Evolutionary conservation across 2,113 vertebrate species (phyloP), one percentile per base, ranked within the genome.

Genomic region (Muscicapa adusta): DNA sequence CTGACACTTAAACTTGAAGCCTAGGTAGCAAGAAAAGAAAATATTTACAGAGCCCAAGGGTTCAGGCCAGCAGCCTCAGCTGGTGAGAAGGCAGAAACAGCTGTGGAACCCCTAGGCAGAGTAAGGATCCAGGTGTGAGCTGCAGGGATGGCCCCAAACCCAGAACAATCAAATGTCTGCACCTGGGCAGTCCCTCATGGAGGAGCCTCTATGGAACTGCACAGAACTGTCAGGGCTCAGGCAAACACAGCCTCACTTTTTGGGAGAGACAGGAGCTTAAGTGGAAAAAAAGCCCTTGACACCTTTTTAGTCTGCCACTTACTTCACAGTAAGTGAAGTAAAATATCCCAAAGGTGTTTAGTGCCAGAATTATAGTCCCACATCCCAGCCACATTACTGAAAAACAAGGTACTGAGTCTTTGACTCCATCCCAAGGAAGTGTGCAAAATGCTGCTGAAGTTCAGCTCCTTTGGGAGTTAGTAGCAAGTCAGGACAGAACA

Each of bases 111-210:
- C 40, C 5, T 8, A 65, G 28, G 8, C 50, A 2, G 60, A 50
- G 2, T 0, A 38, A 19, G 0, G 33, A 29, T 1, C 29, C 62
- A 36, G 51, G 75, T 3, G 5, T 10, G 38, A 12, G 48, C 71
- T 72, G 60, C 76, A 83, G 38, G 47, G n/a, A 25, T 14, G 36
- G 53, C 29, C 56, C 60, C 48, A 58, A 23, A 8, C 3, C 56
- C 16, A 0, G 0, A 0, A 22, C 18, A 50, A 71, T 8, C 31
- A 24, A 18, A 5, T 0, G 4, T 4, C 29, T 40, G 33, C 72
- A 67, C 14, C 74, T 22, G 48, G 60, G 31, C 13, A 29, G 24
- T 7, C 5, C 56, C 76, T 31, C 7, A 4, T 1, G 8, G 19
- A 71, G n/a, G 60, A 66, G 22, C 11, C 18, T 43, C 28, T 2